Base-by-base conservation (phyloP, 1,140 invertebrate genomes). In the Babylonia areolata region DNA sequence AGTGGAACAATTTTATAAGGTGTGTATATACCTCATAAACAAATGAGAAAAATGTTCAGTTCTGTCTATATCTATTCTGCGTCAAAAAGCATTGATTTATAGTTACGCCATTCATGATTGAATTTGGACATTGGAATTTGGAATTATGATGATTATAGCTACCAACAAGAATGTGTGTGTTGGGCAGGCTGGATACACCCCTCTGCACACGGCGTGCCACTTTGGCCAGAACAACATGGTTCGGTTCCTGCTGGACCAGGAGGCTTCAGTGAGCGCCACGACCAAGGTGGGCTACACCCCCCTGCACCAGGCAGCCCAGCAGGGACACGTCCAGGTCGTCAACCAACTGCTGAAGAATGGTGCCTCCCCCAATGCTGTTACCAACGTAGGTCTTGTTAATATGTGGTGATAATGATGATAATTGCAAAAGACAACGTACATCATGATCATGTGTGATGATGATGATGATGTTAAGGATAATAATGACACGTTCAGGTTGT, bases 211-310 rank as follows among this genome's bases (percentile, higher is more conserved):
- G n/a, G 99, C 99, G 28, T 97, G 97, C 86, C 99, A 99, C 94
- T 99, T 99, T 94, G 99, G 99, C 0, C 99, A 99, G 94, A 95
- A 90, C 73, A 99, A 99, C 90, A 99, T 99, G 99, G 98, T 99
- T 42, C 96, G 97, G 39, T 99, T 98, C 94, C 94, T 99, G 64
- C 95, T 99, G 35, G 97, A 98, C 89, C 96, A 98, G 85, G 94
- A 94, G 51, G 96, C 96, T 33, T 93, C 95, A 85, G 96, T 96
- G 23, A 94, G 93, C 85, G 89, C 93, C 75, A 94, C 91, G 33
- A 94, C 94, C 42, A 94, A 94, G 92, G 93, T 94, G 87, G 98
- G 98, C 58, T 99, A 99, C 93, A 99, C 99, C 17, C 97, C 99
- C 9, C 95, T 99, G 28, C 99, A 99, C 95, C 98, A 99, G 95